phyloP scores from a whole-genome alignment of 53 echinoderm and acorn worm genomes.

The Pentamera pediparva region DNA sequence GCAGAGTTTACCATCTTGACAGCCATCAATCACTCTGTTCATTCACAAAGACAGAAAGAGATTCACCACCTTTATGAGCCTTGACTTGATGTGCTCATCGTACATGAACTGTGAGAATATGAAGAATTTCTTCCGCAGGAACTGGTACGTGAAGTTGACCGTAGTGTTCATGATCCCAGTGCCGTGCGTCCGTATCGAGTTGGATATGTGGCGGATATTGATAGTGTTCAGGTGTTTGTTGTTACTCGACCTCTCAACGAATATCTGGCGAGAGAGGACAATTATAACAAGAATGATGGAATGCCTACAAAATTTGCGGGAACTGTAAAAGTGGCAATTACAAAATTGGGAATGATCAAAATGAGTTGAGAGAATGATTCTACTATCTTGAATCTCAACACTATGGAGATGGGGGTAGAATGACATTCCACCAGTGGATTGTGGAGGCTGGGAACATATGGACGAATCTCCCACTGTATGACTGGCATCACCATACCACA shows the following conservation, averaged over 20 bases:
- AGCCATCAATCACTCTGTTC: not conserved
- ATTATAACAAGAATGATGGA: not conserved
- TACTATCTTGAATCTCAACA: no score
- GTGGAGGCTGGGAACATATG: no score
- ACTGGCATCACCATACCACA: no score
- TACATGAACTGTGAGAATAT: slow-evolving; percentile 99
- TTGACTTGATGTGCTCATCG: slow-evolving; percentile 99
- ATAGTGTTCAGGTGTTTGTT: slow-evolving; percentile 99
- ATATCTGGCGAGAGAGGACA: slow-evolving; percentile 63
- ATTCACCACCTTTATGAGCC: slow-evolving; percentile 70
- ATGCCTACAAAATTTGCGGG: not conserved
- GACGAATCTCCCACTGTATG: no score
- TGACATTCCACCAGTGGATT: no score
- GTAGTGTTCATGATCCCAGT: slow-evolving; percentile 99
- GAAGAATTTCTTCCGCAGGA: slow-evolving; percentile 97
- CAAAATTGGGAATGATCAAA: no score
- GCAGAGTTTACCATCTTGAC: no score
- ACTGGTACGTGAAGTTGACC: slow-evolving; percentile 99
- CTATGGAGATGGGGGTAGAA: no score
- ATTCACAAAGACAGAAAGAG: not conserved
- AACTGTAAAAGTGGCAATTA: no score
- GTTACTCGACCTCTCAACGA: slow-evolving; percentile 93
- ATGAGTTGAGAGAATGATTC: no score
- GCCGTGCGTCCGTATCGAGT: slow-evolving; percentile 97
- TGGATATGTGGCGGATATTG: slow-evolving; percentile 97